phyloP scores from a whole-genome alignment of 2,113 vertebrate species.

The Urocitellus parryii region DNA sequence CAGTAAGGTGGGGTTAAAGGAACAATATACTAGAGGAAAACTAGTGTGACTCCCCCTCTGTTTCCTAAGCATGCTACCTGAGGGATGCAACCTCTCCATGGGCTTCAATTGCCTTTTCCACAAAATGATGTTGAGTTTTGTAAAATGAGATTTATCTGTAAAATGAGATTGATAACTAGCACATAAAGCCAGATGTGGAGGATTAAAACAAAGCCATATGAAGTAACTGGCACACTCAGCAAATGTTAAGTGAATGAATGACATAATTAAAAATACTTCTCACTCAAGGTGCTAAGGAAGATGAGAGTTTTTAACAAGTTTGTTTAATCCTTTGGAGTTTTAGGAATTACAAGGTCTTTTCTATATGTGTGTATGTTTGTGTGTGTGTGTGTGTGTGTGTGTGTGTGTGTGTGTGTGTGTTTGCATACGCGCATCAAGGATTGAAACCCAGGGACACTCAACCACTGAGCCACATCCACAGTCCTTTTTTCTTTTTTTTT shows the following conservation, averaged over 20 bases:
- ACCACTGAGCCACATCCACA: no score
- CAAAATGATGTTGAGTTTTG: not conserved
- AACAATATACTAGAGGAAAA: not conserved
- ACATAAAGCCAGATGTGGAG: not conserved
- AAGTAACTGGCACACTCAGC: not conserved
- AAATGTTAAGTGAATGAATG: constrained; percentile 23
- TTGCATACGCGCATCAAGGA: no score
- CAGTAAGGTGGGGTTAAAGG: not conserved
- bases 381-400: no score
- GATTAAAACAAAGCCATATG: not conserved
- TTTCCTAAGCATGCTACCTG: not conserved
- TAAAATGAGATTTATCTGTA: not conserved
- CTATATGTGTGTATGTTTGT: no score
- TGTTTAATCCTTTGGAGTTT: not conserved
- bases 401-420: no score
- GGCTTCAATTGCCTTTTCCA: not conserved
- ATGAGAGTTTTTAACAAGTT: not conserved
- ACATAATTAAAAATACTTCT: not conserved
- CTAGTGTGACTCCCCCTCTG: accelerated
- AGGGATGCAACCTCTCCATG: not conserved
- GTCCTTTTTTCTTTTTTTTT: no score
- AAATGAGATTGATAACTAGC: not conserved
- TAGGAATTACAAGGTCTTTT: not conserved
- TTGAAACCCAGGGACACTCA: no score
- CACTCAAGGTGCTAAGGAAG: not conserved